Evolutionary conservation across 2,888 invertebrate species (phyloP), one percentile per base, ranked within the genome.

Genomic region (Alentia gelatinosa): DNA sequence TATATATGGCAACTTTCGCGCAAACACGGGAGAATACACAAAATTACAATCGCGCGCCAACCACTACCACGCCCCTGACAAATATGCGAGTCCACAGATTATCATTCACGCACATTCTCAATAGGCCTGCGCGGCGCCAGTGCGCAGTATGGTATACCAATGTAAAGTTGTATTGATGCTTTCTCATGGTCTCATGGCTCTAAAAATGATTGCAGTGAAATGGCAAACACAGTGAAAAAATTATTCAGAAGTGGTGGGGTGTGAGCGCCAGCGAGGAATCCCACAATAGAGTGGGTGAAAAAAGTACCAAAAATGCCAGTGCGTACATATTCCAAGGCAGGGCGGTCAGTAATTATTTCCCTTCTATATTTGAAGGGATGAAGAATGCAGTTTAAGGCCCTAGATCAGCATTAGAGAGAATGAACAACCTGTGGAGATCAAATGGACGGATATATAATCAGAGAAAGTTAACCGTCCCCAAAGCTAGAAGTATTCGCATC

Each of bases 41-140:
- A 39, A 79, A 79, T 79, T 79, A 39, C 79, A 79, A 39, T 79
- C 79, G 79, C 79, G 79, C 79, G 79, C 39, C 37, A 79, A 35
- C 79, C 39, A 35, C 37, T 19, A 35, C 39, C 39, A 15, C 12
- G 39, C 5, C 35, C 79, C 23, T 79, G 23, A 79, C 39, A 5
- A 63, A 15, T n/a, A n/a, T 5, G n/a, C 79, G 12, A 12, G 35
- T 79, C 79, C 19, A 37, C n/a, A 15, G 39, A 37, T n/a, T 39
- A 79, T 33, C 37, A 79, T 79, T 9, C n/a, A 35, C 37, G 68
- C 68, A n/a, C 68, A 68, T 30, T 30, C 12, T 68, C n/a, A 26
- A 68, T n/a, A 47, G 7, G 7, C 9, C 47, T 68, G 68, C 68
- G 68, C 68, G 30, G 33, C 68, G 68, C 33, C 63, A 68, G 23